Conservation (phyloP, 1,140 invertebrate species). For the Spodoptera litura region DNA sequence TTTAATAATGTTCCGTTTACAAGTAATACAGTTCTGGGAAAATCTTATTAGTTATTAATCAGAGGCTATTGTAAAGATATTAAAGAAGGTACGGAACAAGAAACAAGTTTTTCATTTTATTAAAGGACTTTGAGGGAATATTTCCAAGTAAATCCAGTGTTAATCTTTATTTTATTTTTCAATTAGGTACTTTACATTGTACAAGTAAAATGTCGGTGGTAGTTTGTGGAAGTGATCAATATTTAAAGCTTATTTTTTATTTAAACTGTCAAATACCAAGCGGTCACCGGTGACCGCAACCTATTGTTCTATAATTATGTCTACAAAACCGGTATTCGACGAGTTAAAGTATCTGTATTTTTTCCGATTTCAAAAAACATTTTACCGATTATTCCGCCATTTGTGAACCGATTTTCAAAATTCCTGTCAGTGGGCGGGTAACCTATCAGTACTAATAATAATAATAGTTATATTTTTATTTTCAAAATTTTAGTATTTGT, state of each 20-base stretch:
- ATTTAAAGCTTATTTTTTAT: neutral
- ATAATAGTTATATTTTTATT: too few relatives aligned
- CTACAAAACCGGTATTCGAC: too few relatives aligned
- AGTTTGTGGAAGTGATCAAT: neutral
- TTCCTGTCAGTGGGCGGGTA: too few relatives aligned
- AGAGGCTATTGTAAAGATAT: constrained; percentile 27
- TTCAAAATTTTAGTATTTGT: too few relatives aligned
- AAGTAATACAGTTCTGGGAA: neutral
- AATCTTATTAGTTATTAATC: constrained; percentile 37
- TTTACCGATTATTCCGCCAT: too few relatives aligned
- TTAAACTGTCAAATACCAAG: neutral
- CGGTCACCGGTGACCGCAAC: too few relatives aligned
- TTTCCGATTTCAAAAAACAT: too few relatives aligned
- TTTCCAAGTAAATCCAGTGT: constrained; percentile 1
- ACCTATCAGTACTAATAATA: too few relatives aligned
- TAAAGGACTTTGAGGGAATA: constrained; percentile 26
- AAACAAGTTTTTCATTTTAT: constrained; percentile 25
- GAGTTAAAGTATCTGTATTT: too few relatives aligned
- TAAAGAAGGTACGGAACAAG: constrained; percentile 4
- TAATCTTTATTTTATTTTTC: constrained; percentile 19
- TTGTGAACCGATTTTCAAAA: too few relatives aligned
- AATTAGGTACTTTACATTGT: neutral
- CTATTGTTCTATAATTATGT: too few relatives aligned
- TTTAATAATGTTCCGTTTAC: neutral
- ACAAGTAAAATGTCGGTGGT: neutral